Evolutionary conservation across 2,797 vertebrate species (phyloP).

Genomic region (Parauchenoglanis punctatus): DNA sequence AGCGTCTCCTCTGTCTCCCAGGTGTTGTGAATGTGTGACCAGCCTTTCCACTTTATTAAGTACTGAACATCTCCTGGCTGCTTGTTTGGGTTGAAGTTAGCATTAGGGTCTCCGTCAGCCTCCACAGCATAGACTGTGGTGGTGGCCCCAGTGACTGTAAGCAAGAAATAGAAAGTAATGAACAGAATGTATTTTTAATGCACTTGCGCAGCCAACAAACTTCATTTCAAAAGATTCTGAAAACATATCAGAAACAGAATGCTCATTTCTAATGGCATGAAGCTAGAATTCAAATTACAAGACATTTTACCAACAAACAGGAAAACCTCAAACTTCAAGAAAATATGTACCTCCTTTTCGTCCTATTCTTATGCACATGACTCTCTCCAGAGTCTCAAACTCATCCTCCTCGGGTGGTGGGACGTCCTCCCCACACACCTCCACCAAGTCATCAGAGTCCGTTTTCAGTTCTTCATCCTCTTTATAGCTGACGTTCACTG

Average conservation of each 20-base stretch:
- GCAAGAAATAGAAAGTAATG: background rate
- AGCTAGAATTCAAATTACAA: background rate
- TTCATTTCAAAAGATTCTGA: background rate
- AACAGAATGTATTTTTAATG: background rate
- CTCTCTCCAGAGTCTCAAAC: constrained; percentile 95
- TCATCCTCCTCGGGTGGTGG: constrained; percentile 95
- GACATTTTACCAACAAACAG: background rate
- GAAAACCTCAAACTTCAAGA: background rate
- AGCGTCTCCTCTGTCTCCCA: constrained; percentile 98
- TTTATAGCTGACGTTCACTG: constrained; percentile 96
- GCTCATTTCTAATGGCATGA: background rate
- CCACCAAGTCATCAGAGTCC: constrained; percentile 94
- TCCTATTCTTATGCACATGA: constrained; percentile 91
- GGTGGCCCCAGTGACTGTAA: constrained; percentile 86
- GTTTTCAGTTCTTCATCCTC: constrained; percentile 98
- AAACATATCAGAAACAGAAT: background rate
- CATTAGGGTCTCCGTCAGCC: constrained; percentile 94
- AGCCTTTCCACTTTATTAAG: constrained; percentile 98
- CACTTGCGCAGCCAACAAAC: background rate
- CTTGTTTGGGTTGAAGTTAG: constrained; percentile 83
- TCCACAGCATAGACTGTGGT: constrained; percentile 97
- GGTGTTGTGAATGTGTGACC: constrained; percentile 98
- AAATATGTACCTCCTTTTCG: constrained; percentile 86
- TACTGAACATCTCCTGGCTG: constrained; percentile 90
- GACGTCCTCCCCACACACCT: constrained; percentile 95